Evolutionary conservation across 1,140 invertebrate species (phyloP), one percentile per base, ranked within the genome.

Genomic region (Drosophila pandora): DNA sequence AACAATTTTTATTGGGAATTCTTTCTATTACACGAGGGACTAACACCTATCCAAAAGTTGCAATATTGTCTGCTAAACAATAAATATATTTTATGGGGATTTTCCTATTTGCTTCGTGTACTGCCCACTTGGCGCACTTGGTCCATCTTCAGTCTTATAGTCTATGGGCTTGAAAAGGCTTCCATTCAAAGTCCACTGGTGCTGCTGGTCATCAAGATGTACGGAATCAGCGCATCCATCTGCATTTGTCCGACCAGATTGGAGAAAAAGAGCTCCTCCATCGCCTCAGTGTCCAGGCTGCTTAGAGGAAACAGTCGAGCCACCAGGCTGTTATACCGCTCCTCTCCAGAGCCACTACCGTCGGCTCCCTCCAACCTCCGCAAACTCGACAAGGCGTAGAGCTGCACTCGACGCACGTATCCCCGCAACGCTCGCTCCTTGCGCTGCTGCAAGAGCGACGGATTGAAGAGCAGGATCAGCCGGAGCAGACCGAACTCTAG

Each of bases 251-350:
- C 97, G 61, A 98, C 96, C 21, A 98, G 93, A 50, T 96, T 96
- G 43, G 96, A 95, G 92, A 97, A 97, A 91, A 98, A 98, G 49
- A 98, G 92, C 91, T 98, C 97, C 92, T 98, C 97, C 90, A 98
- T 94, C 8, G 97, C 93, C 53, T 94, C 93, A 9, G 96, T 94
- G 65, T 96, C 95, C 61, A 98, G 94, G 39, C 95, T 95, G 67
- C 96, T 94, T 17, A 98, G 92, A 30, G 96, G 95, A 10, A 96
- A 94, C 34, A 98, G 93, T 71, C 95, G 93, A 49, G 96, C 91
- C 59, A 97, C 92, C 13, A 93, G 70, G 30, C 58, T 57, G 56
- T 90, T 84, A 8, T 74, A 83, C 5, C 89, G 84, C 45, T 91
- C 87, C 22, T 88, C 80, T 2, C 41, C 41, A 21, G 41, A 43